Percentiles rank a stretch among this genome's conserved stretches.
These are phyloP conservation scores for Lamellibrachia satsuma DNA, from an alignment of 2,888 invertebrate genomes.

Conservation along the genomic window DNA sequence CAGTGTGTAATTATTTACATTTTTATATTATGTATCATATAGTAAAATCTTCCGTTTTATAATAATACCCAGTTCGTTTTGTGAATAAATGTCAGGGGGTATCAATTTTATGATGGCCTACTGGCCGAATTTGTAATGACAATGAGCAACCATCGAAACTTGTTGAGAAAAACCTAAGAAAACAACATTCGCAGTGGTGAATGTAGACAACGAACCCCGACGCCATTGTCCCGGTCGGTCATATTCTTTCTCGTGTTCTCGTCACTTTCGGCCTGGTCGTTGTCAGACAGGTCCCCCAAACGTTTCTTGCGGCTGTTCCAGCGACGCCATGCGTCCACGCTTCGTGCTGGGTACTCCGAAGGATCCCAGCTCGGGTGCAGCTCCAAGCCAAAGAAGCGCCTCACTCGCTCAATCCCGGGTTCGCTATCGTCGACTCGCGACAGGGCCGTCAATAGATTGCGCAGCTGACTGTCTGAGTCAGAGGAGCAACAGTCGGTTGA, in stretches of 20 bases:
- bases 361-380: not conserved
- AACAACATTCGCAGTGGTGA: not conserved
- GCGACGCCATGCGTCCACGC: not conserved
- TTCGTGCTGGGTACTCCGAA: not conserved
- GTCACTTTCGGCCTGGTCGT: not conserved
- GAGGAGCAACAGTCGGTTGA: not conserved
- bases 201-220: not conserved
- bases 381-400: not conserved
- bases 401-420: not conserved
- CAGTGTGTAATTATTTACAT: too few species aligned
- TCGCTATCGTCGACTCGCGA: not conserved
- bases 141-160: not conserved
- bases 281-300: not conserved
- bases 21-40: too few species aligned
- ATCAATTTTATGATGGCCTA: too few species aligned
- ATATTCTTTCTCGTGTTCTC: not conserved
- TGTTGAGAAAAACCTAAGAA: not conserved
- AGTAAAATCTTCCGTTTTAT: too few species aligned
- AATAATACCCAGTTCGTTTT: too few species aligned
- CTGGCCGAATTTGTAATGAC: too few species aligned
- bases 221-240: not conserved
- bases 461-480: not conserved
- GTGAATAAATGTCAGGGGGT: too few species aligned
- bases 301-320: not conserved
- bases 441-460: not conserved